Percentiles rank a stretch among this genome's conserved stretches.
These are phyloP conservation scores for Drosophila albomicans DNA, from an alignment of 1,140 invertebrate species.

Conservation along the genomic window DNA sequence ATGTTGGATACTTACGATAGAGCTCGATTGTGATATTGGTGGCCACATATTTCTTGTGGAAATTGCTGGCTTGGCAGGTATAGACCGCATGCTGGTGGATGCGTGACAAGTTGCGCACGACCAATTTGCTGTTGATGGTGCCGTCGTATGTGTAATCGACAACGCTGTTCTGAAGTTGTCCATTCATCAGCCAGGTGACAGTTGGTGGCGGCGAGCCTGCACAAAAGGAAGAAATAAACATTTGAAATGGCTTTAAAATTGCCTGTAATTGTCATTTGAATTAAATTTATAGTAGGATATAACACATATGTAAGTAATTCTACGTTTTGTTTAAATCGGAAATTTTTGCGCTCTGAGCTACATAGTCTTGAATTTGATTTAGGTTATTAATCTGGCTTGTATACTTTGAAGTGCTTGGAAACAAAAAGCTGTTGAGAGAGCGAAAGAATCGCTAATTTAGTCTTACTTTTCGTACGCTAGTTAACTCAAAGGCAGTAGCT, in stretches of 20 bases:
- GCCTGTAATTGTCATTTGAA: slow-evolving; percentile 2
- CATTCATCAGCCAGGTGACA: slow-evolving; percentile 94
- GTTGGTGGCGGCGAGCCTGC: slow-evolving; percentile 92
- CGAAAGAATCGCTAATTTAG: slow-evolving; percentile 23
- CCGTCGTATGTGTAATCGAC: slow-evolving; percentile 84
- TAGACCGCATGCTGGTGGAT: slow-evolving; percentile 92
- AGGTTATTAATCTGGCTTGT: background rate
- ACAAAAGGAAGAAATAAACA: slow-evolving; percentile 43
- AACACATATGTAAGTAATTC: background rate
- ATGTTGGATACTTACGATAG: slow-evolving; percentile 87
- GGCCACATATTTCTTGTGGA: slow-evolving; percentile 89
- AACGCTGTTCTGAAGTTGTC: slow-evolving; percentile 87
- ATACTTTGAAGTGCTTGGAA: background rate
- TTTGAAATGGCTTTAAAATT: slow-evolving; percentile 31
- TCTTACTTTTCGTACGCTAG: slow-evolving; percentile 21
- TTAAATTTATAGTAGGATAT: background rate
- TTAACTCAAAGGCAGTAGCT: slow-evolving; percentile 24
- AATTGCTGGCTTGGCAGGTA: slow-evolving; percentile 94
- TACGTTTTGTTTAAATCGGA: background rate
- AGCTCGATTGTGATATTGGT: slow-evolving; percentile 89
- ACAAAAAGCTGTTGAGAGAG: background rate
- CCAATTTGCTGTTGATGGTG: slow-evolving; percentile 85
- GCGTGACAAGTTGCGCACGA: slow-evolving; percentile 87
- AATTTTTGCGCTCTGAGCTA: background rate
- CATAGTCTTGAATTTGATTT: too few species aligned